These are phyloP conservation scores for Solenopsis fugax DNA, from an alignment of 1,140 invertebrate species.

Conservation along the genomic window DNA sequence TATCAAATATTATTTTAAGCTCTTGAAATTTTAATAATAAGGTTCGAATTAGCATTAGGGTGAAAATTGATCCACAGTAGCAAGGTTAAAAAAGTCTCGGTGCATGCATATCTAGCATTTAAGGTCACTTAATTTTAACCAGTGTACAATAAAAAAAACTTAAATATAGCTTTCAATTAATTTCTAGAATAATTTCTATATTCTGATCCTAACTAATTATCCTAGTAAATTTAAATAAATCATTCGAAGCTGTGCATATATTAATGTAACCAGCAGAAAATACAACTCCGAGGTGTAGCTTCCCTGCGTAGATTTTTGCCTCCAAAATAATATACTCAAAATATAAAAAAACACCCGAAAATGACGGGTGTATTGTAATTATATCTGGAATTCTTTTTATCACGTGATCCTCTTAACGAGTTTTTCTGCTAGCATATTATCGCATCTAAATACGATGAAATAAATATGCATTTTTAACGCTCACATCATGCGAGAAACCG, in stretches of 20 bases:
- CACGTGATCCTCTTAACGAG: not conserved
- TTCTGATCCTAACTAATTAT: too few relatives aligned
- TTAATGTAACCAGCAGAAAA: not conserved
- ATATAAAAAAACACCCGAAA: not conserved
- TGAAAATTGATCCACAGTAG: too few relatives aligned
- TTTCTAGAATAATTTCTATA: not conserved
- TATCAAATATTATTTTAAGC: too few relatives aligned
- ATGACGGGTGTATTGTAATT: not conserved
- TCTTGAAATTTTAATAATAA: too few relatives aligned
- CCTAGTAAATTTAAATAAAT: slow-evolving; percentile 7
- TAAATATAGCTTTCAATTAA: not conserved
- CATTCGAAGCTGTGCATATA: not conserved
- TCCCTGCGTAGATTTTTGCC: not conserved
- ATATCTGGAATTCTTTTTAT: not conserved
- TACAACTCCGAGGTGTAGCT: not conserved
- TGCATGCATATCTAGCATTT: not conserved
- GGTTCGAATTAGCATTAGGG: too few relatives aligned
- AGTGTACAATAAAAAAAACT: not conserved
- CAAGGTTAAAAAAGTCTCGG: not conserved
- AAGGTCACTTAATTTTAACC: not conserved
- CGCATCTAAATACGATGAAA: not conserved
- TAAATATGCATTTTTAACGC: not conserved
- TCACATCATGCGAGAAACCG: not conserved
- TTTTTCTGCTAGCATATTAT: not conserved
- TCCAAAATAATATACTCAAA: not conserved